Conservation (phyloP, 2,113 vertebrate species). For the Patagioenas fasciata region DNA sequence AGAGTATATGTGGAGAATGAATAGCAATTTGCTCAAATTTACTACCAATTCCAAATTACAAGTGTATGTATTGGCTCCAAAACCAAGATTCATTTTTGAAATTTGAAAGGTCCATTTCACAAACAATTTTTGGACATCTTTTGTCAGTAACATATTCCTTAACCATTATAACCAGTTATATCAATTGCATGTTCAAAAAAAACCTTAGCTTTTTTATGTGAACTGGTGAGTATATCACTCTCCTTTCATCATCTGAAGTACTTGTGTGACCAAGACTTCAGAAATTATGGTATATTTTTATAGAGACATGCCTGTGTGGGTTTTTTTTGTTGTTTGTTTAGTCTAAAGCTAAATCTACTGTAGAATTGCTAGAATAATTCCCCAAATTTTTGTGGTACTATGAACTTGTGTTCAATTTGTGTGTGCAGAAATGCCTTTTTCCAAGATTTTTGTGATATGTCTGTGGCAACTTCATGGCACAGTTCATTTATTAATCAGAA, state of each 20-base stretch:
- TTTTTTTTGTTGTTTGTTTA: background rate
- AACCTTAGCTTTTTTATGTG: background rate
- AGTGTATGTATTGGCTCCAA: background rate
- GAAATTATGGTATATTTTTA: background rate
- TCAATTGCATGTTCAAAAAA: background rate
- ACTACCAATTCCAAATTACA: background rate
- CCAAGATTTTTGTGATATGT: background rate
- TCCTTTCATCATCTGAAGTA: background rate
- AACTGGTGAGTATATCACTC: background rate
- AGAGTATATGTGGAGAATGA: background rate
- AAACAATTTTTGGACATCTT: background rate
- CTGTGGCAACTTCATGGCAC: background rate
- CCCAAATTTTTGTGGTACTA: background rate
- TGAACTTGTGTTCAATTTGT: background rate
- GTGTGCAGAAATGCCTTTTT: background rate
- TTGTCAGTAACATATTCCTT: background rate
- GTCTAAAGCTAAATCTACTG: background rate
- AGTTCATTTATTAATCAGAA: background rate
- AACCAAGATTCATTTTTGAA: accelerated
- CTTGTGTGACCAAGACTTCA: background rate
- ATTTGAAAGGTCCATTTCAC: background rate
- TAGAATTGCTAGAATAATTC: background rate
- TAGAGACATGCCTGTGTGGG: background rate
- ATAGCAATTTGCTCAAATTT: background rate
- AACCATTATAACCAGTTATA: background rate